phyloP scores from a whole-genome alignment of 2,888 invertebrate genomes.

The Ferrisia virgata region DNA sequence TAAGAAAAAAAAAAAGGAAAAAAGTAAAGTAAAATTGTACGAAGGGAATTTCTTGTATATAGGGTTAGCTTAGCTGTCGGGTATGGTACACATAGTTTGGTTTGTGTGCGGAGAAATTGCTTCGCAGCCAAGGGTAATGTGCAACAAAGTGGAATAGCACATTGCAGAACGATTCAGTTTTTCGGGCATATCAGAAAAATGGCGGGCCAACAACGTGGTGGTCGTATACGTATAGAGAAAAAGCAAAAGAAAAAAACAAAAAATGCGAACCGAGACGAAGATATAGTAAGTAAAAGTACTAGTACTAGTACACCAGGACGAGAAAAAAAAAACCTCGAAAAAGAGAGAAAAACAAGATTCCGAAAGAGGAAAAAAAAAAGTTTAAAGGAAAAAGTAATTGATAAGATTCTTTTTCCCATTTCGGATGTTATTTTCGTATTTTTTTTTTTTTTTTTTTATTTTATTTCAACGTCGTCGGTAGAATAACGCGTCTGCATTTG shows the following conservation, averaged over 20 bases:
- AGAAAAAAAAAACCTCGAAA: conserved; percentile 9
- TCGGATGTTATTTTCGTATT: conserved; percentile 40
- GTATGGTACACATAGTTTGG: too few relatives aligned
- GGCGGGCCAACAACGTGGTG: conserved; percentile 47
- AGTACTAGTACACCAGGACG: neutral
- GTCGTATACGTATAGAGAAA: conserved; percentile 46
- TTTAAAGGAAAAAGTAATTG: conserved; percentile 45
- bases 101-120: conserved; percentile 36
- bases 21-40: neutral
- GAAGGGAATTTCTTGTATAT: neutral
- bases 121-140: conserved; percentile 43
- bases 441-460: conserved; percentile 49
- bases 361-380: conserved; percentile 37
- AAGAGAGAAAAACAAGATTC: conserved; percentile 32
- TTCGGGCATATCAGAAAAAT: conserved; percentile 47
- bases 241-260: conserved; percentile 4
- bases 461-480: conserved; percentile 48
- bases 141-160: conserved; percentile 40
- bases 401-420: conserved; percentile 40
- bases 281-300: too few relatives aligned
- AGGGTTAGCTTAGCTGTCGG: neutral
- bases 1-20: neutral
- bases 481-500: conserved; percentile 35
- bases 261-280: neutral
- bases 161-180: conserved; percentile 44